phyloP scores from a whole-genome alignment of 2,797 vertebrate genomes.

The Sebastes baramenuke region DNA sequence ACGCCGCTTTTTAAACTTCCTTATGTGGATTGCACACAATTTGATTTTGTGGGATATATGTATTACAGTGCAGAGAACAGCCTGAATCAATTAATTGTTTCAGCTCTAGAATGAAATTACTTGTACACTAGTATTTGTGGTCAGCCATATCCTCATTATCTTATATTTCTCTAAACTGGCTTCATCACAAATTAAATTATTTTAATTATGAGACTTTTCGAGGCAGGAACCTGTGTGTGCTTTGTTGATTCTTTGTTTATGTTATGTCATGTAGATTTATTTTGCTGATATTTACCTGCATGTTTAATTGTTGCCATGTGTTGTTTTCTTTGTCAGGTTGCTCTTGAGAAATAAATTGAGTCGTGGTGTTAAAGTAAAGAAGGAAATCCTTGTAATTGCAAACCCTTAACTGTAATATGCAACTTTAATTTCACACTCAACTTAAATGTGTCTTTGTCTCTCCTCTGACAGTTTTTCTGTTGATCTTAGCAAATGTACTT shows the following conservation, averaged over 20 bases:
- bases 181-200: not conserved
- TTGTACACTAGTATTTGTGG: not conserved
- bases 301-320: not conserved
- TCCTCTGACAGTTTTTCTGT: not conserved
- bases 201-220: not conserved
- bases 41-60: too few relatives aligned
- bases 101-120: not conserved
- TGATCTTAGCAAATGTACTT: not conserved
- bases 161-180: not conserved
- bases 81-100: too few relatives aligned
- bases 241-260: not conserved
- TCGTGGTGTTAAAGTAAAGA: not conserved
- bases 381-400: not conserved
- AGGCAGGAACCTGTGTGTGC: not conserved
- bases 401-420: not conserved
- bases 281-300: not conserved
- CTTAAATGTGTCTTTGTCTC: not conserved
- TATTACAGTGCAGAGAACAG: too few relatives aligned
- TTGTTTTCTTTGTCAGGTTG: not conserved
- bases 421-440: not conserved
- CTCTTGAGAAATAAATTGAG: not conserved
- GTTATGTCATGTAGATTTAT: not conserved
- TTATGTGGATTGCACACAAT: too few relatives aligned
- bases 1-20: too few relatives aligned
- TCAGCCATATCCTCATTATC: not conserved